Conservation (phyloP, 1,140 invertebrate genomes). For the Eufriesea mexicana region DNA sequence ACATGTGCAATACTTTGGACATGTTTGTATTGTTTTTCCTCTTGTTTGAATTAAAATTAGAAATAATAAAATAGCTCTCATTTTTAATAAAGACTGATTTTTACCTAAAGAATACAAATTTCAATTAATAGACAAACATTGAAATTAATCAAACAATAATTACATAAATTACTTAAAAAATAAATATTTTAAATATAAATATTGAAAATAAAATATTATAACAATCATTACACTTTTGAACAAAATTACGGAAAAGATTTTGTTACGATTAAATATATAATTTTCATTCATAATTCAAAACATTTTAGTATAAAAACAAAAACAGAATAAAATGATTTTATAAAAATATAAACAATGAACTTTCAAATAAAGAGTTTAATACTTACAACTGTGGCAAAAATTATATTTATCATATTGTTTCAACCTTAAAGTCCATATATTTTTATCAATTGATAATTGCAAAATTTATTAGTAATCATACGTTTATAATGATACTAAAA, state of each 20-base stretch:
- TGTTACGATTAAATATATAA: not conserved
- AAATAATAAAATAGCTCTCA: slow-evolving; percentile 70
- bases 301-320: not conserved
- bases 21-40: slow-evolving; percentile 65
- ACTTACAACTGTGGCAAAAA: slow-evolving; percentile 23
- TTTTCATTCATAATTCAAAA: not conserved
- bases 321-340: not conserved
- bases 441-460: not conserved
- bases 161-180: not conserved
- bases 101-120: slow-evolving; percentile 37
- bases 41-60: slow-evolving; percentile 70
- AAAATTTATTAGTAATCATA: slow-evolving; percentile 4
- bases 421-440: not conserved
- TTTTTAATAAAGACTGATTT: slow-evolving; percentile 53
- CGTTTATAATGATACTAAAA: not conserved
- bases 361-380: slow-evolving; percentile 5
- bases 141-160: not conserved
- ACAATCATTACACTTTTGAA: not conserved
- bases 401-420: slow-evolving; percentile 52
- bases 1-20: slow-evolving; percentile 76
- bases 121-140: slow-evolving; percentile 25
- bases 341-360: slow-evolving; percentile 2
- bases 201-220: no score
- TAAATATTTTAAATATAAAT: not conserved
- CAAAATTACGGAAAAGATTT: not conserved